These are phyloP conservation scores for Sylvilagus bachmani DNA, from an alignment of 2,113 vertebrate genomes.

Conservation along the genomic window DNA sequence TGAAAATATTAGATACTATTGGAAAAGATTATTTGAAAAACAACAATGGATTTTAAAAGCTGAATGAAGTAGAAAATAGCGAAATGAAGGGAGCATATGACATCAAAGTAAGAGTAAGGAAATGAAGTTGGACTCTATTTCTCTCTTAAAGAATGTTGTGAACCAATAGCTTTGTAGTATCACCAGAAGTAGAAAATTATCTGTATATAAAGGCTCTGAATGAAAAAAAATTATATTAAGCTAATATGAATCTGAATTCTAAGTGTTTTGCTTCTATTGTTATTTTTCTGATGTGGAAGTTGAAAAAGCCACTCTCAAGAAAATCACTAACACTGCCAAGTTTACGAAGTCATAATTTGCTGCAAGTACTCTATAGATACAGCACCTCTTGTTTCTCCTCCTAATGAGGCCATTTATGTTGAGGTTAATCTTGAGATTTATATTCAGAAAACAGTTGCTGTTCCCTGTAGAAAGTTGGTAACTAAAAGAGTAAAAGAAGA, in stretches of 20 bases:
- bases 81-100: background rate
- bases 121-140: background rate
- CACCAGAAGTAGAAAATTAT: background rate
- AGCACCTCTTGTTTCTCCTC: background rate
- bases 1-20: background rate
- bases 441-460: background rate
- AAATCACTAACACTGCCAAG: too few species aligned
- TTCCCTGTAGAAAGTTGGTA: constrained; percentile 20
- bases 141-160: background rate
- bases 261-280: background rate
- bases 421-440: constrained; percentile 1
- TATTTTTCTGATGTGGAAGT: background rate
- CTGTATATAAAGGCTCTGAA: background rate
- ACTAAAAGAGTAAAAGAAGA: background rate
- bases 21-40: background rate
- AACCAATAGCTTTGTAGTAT: background rate
- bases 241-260: background rate
- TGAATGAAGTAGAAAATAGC: background rate
- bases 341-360: background rate
- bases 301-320: background rate
- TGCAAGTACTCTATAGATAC: background rate
- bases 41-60: background rate
- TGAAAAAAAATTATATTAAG: background rate
- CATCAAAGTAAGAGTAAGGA: background rate
- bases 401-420: constrained; percentile 6